A percentile compares a stretch with the other conserved stretches of the same genome.
Conservation (phyloP, 92 coral and sea anemone genomes). For the Porites rus region DNA sequence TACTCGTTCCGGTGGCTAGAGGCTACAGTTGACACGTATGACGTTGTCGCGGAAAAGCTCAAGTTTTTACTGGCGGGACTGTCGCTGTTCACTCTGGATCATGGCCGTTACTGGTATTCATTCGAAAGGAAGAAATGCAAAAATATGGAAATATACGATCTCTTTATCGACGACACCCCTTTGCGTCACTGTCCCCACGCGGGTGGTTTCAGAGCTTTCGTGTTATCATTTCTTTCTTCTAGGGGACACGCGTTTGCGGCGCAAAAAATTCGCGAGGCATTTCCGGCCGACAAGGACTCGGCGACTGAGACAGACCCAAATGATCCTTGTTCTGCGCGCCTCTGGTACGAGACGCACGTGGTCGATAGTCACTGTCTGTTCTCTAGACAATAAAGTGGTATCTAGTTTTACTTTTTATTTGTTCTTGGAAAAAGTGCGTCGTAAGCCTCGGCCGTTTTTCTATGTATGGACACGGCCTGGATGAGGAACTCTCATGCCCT, state of each 20-base stretch:
- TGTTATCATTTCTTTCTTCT: neutral
- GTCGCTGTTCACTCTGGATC: neutral
- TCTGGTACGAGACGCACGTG: neutral
- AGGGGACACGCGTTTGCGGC: neutral
- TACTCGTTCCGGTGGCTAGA: conserved; percentile 13
- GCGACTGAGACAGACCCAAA: neutral
- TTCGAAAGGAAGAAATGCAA: conserved; percentile 5
- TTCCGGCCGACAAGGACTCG: neutral
- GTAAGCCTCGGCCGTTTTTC: neutral
- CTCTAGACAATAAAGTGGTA: neutral
- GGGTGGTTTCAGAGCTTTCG: neutral
- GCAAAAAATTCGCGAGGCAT: neutral
- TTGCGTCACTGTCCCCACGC: neutral
- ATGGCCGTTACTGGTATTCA: conserved; percentile 14
- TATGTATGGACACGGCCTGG: conserved; percentile 3
- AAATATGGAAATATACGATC: conserved; percentile 7
- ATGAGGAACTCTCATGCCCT: conserved; percentile 2
- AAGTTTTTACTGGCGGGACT: neutral
- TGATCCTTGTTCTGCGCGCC: neutral
- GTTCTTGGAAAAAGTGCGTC: neutral
- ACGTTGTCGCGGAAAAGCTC: conserved; percentile 6
- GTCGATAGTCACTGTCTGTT: neutral
- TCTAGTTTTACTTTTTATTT: neutral
- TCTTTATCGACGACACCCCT: neutral
- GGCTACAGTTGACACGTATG: neutral